Percentiles rank a stretch among this genome's conserved stretches.
Evolutionary conservation across 1,140 invertebrate genomes (phyloP).

Genomic region (Trinorchestia longiramus): DNA sequence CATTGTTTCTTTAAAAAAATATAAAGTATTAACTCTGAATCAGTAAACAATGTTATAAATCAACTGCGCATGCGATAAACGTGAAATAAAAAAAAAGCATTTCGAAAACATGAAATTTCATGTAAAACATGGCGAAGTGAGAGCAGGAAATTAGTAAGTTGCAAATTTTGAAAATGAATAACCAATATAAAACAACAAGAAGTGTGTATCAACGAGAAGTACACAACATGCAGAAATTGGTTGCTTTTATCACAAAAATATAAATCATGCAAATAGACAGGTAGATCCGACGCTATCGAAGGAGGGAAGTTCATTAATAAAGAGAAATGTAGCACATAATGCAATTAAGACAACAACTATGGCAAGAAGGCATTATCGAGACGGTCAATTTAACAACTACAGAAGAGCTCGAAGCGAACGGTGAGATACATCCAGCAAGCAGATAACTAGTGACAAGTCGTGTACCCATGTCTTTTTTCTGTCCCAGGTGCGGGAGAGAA

Average conservation of each 20-base stretch:
- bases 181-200: background rate
- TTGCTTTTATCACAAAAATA: background rate
- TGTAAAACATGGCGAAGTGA: background rate
- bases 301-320: background rate
- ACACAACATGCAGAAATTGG: background rate
- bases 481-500: background rate
- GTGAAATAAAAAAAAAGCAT: too few species aligned
- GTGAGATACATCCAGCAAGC: background rate
- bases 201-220: background rate
- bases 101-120: background rate
- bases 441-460: slow-evolving; percentile 45
- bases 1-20: too few species aligned
- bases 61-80: too few species aligned
- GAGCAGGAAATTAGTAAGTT: background rate
- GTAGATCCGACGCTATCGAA: background rate
- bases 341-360: slow-evolving; percentile 9
- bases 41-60: too few species aligned
- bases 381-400: background rate
- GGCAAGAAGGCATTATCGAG: background rate
- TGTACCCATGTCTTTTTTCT: background rate
- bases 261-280: background rate
- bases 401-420: background rate
- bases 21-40: too few species aligned
- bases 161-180: background rate
- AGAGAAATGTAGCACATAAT: background rate